Evolutionary conservation across 1,140 invertebrate genomes (phyloP).

Genomic region (Hestina assimilis): DNA sequence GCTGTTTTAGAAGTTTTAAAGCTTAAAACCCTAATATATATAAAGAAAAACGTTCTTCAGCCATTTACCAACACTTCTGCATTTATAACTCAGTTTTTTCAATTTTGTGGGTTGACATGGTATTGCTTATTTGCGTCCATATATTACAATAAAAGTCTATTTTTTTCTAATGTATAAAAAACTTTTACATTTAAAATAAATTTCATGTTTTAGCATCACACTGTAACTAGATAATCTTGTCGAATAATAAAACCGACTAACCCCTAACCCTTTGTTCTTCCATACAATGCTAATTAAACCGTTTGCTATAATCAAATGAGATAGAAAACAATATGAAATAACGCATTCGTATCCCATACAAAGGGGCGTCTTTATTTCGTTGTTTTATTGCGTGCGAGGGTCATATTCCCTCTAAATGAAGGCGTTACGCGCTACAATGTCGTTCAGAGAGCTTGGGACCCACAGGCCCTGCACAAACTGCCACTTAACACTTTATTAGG

Average conservation of each 20-base stretch:
- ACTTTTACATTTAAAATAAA: too few relatives aligned
- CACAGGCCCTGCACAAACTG: conserved; percentile 32
- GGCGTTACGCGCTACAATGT: conserved; percentile 26
- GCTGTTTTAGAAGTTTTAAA: too few relatives aligned
- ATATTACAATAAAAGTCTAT: too few relatives aligned
- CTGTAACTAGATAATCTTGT: neutral
- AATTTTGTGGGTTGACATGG: too few relatives aligned
- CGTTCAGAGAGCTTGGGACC: conserved; percentile 20
- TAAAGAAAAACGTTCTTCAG: too few relatives aligned
- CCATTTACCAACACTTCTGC: too few relatives aligned
- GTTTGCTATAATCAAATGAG: conserved; percentile 7
- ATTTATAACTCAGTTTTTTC: too few relatives aligned
- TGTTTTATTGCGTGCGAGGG: conserved; percentile 26
- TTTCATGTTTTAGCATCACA: too few relatives aligned
- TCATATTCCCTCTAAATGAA: conserved; percentile 34
- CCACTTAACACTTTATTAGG: conserved; percentile 51
- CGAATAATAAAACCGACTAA: neutral
- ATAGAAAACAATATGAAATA: conserved; percentile 18
- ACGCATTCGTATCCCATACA: conserved; percentile 12
- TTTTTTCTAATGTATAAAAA: too few relatives aligned
- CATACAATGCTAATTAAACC: neutral
- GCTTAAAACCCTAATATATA: too few relatives aligned
- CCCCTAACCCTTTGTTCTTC: neutral
- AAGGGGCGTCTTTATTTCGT: conserved; percentile 31
- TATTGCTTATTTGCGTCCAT: too few relatives aligned